Conservation (phyloP, 2,113 vertebrate genomes). For the Dasyprocta punctata region DNA sequence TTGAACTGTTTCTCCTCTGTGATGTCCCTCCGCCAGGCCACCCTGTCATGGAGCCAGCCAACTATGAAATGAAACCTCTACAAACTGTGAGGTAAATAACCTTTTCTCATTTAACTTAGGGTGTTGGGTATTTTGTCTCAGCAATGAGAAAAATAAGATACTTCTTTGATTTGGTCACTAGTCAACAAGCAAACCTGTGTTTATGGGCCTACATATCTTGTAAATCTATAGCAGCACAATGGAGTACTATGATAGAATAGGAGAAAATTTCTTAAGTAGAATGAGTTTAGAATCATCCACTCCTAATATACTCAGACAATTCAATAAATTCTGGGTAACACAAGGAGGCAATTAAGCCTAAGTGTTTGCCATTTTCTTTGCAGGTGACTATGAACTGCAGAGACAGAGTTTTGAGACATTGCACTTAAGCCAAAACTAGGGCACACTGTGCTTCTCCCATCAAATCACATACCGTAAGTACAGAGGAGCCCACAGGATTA, state of each 20-base stretch:
- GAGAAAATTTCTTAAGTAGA: slow-evolving; percentile 8
- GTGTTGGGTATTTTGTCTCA: not conserved
- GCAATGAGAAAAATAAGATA: not conserved
- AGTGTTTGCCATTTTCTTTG: slow-evolving; percentile 52
- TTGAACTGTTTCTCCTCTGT: not conserved
- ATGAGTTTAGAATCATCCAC: not conserved
- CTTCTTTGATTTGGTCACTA: not conserved
- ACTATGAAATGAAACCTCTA: not conserved
- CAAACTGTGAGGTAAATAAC: not conserved
- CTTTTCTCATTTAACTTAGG: not conserved
- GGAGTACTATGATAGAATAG: not conserved
- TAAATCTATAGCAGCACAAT: not conserved
- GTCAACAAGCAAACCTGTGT: not conserved
- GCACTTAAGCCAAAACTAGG: slow-evolving; percentile 54
- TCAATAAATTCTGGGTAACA: slow-evolving; percentile 43
- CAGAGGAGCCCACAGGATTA: slow-evolving; percentile 51
- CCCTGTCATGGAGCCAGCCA: not conserved
- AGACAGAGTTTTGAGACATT: slow-evolving; percentile 35
- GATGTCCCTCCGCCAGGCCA: not conserved
- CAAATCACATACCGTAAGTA: slow-evolving; percentile 41
- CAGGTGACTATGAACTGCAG: slow-evolving; percentile 55
- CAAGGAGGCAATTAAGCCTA: slow-evolving; percentile 64
- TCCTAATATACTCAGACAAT: slow-evolving; percentile 45
- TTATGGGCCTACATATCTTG: not conserved
- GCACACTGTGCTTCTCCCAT: slow-evolving; percentile 30